phyloP scores from a whole-genome alignment of 2,797 vertebrate genomes.

The Brachymystax lenok region DNA sequence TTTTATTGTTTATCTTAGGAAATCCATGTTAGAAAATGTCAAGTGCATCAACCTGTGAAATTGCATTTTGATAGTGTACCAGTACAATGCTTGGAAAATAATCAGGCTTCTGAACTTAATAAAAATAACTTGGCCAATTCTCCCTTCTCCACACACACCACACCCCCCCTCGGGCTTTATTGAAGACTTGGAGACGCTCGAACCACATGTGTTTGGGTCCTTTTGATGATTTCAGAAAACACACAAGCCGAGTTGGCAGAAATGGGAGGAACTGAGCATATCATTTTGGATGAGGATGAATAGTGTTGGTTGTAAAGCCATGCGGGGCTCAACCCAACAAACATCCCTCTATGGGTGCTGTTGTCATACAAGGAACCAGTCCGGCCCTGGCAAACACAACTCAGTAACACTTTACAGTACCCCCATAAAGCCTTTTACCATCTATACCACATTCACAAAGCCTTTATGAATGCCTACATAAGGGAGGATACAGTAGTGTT shows the following conservation, averaged over 20 bases:
- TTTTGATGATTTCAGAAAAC: slow-evolving; percentile 39
- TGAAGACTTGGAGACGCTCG: slow-evolving; percentile 34
- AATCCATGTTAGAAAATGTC: slow-evolving; percentile 18
- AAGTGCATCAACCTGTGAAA: slow-evolving; percentile 14
- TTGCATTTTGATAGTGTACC: neutral
- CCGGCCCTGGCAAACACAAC: slow-evolving; percentile 12
- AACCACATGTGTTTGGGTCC: slow-evolving; percentile 37
- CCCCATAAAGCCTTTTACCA: neutral
- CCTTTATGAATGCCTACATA: neutral
- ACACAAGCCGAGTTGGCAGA: slow-evolving; percentile 57
- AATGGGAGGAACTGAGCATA: slow-evolving; percentile 47
- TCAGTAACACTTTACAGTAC: neutral
- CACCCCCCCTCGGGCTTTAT: slow-evolving; percentile 20
- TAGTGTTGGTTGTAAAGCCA: slow-evolving; percentile 35
- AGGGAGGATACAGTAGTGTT: neutral
- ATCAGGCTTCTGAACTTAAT: slow-evolving; percentile 26
- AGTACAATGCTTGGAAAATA: slow-evolving; percentile 18
- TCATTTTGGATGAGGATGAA: slow-evolving; percentile 59
- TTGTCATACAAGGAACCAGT: slow-evolving; percentile 22
- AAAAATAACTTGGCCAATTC: slow-evolving; percentile 5
- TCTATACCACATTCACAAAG: neutral
- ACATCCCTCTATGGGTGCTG: slow-evolving; percentile 41
- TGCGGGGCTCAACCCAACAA: slow-evolving; percentile 44
- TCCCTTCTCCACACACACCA: neutral
- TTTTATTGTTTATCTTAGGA: neutral